Evolutionary conservation across 1,140 invertebrate genomes (phyloP).

Genomic region (Meloidogyne chitwoodi): DNA sequence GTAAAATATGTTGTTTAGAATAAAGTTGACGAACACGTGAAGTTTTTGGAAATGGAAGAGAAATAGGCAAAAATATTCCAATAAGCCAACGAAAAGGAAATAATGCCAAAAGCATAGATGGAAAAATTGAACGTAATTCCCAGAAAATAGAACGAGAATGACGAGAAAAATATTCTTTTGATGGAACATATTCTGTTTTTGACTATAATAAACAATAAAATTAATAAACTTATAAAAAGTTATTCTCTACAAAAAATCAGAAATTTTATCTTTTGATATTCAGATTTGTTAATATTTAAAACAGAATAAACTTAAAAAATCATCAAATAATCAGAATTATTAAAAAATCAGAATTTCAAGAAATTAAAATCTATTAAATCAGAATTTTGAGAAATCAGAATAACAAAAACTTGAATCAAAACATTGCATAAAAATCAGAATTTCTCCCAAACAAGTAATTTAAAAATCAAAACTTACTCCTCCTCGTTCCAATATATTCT

Average conservation of each 20-base stretch:
- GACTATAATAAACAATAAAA: not conserved
- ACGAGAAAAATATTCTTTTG: constrained; percentile 65
- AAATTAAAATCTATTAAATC: no score
- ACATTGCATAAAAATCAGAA: not conserved
- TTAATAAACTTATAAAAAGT: not conserved
- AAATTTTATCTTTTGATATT: no score
- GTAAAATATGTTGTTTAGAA: constrained; percentile 70
- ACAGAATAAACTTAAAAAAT: no score
- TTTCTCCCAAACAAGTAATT: not conserved
- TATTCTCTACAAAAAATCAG: no score
- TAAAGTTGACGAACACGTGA: constrained; percentile 66
- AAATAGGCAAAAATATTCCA: not conserved
- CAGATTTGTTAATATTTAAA: no score
- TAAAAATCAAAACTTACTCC: not conserved
- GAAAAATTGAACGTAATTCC: constrained; percentile 74
- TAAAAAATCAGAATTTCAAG: no score
- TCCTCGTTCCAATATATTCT: constrained; percentile 42
- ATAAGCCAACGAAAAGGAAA: constrained; percentile 5
- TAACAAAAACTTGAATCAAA: not conserved
- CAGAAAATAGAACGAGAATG: constrained; percentile 67
- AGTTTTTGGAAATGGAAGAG: constrained; percentile 51
- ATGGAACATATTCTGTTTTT: constrained; percentile 63
- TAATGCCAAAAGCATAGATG: constrained; percentile 66
- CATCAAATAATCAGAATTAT: no score
- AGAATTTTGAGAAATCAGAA: no score